Base-by-base conservation (phyloP, 2,888 invertebrate genomes). In the Chrysolina americana region DNA sequence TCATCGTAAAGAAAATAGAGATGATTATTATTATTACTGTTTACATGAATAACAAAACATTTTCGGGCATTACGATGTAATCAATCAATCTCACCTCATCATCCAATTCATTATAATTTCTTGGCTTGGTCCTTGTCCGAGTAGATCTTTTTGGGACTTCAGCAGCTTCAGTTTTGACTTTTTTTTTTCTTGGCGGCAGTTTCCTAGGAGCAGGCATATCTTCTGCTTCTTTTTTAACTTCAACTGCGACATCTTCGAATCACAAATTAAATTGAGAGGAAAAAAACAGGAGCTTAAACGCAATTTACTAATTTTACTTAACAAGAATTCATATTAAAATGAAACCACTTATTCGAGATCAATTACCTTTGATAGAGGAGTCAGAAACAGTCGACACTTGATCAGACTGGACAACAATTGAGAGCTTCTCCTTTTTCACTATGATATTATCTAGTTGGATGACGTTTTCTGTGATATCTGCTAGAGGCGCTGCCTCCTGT, bases 151-250 rank as follows among this genome's bases (percentile, higher is more conserved):
- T 75, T 9, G 77, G 48, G 56, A 50, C 44, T 17, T 81, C 79
- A 15, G 41, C 9, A 21, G 36, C 50, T 53, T 79, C 79, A 41
- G 74, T 65, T 65, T 81, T 83, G 23, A 79, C 72, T 23, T 73
- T 73, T 76, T 81, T 82, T 50, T 77, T 81, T 73, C 79, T 77
- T 8, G 82, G 82, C 8, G 84, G 82, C 23, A 81, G 71, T 71
- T 76, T 77, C 21, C 68, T 77, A 9, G 84, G 84, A 28, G 83
- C 82, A 44, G 83, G 82, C 84, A 84, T 84, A 9, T 81, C 81
- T 19, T 78, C 79, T 50, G 23, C 53, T 70, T 81, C 66, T 23
- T 48, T 66, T 41, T 66, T 66, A 13, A 66, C 36, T 21, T 47
- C 65, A 21, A 48, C 47, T 13, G 23, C 28, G 10, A 50, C 48